A percentile compares a stretch with the other conserved stretches of the same genome.
phyloP scores from a whole-genome alignment of 1,140 invertebrate species.

The Coenobita brevimanus region DNA sequence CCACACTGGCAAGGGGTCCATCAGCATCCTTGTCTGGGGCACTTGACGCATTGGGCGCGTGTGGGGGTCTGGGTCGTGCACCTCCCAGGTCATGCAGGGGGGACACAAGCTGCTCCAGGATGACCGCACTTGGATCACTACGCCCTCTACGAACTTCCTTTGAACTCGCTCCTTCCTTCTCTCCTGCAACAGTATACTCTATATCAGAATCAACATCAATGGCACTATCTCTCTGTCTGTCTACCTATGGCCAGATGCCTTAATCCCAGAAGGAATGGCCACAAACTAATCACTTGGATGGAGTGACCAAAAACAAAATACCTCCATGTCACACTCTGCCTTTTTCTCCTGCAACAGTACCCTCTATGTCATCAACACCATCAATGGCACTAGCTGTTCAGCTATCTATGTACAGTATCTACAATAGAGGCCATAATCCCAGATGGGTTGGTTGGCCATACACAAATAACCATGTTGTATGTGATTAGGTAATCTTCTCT shows the following conservation, averaged over 20 bases:
- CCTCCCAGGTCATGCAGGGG: constrained; percentile 73
- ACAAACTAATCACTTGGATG: background rate
- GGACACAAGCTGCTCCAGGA: constrained; percentile 75
- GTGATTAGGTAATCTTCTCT: no score
- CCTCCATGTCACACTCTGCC: no score
- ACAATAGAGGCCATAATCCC: no score
- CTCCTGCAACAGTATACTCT: constrained; percentile 44
- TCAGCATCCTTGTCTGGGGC: constrained; percentile 72
- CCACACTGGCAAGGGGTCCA: constrained; percentile 71
- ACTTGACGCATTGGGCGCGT: constrained; percentile 69
- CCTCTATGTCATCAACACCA: no score
- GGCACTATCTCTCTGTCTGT: no score
- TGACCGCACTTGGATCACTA: constrained; percentile 73
- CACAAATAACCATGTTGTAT: no score
- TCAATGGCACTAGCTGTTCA: no score
- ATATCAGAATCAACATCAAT: no score
- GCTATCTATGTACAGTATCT: no score
- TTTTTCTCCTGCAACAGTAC: no score
- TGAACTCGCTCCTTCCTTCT: constrained; percentile 29
- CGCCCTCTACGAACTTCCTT: constrained; percentile 68
- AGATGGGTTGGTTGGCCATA: no score
- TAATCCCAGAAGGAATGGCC: background rate
- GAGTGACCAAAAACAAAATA: no score
- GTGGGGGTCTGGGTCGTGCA: constrained; percentile 53
- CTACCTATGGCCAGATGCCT: background rate